Conservation (phyloP, 2,888 invertebrate genomes). For the Drosophila kambysellisi region DNA sequence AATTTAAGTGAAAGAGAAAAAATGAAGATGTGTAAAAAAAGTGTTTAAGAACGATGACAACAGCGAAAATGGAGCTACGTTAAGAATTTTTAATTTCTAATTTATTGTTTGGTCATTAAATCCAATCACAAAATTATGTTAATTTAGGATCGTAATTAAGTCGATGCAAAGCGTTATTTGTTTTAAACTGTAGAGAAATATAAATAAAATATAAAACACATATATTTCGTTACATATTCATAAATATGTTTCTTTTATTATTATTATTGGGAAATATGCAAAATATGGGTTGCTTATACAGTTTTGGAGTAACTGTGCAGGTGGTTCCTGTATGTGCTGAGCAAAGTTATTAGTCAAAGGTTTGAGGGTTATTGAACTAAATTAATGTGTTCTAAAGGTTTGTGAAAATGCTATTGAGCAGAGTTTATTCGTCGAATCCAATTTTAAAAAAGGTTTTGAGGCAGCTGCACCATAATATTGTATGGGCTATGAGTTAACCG, state of each 20-base stretch:
- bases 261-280: not conserved
- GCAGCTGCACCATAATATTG: not conserved
- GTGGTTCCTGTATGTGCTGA: conserved; percentile 17
- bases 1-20: conserved; percentile 69
- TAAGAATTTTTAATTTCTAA: conserved; percentile 62
- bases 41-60: conserved; percentile 24
- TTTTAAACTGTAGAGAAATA: conserved; percentile 40
- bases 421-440: not conserved
- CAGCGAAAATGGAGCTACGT: conserved; percentile 44
- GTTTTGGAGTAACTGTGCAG: not conserved
- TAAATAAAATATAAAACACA: conserved; percentile 27
- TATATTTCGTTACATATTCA: conserved; percentile 4
- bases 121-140: conserved; percentile 60
- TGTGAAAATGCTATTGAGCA: conserved; percentile 3
- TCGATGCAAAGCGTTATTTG: conserved; percentile 44
- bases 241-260: conserved; percentile 8
- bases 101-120: conserved; percentile 71
- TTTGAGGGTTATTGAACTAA: not conserved
- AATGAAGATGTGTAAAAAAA: conserved; percentile 39
- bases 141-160: conserved; percentile 56
- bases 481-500: not conserved
- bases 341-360: not conserved
- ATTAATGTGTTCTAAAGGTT: not conserved
- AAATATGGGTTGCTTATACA: not conserved
- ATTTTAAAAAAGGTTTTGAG: not conserved